Conservation (phyloP, 2,888 invertebrate species). For the Ormia ochracea region DNA sequence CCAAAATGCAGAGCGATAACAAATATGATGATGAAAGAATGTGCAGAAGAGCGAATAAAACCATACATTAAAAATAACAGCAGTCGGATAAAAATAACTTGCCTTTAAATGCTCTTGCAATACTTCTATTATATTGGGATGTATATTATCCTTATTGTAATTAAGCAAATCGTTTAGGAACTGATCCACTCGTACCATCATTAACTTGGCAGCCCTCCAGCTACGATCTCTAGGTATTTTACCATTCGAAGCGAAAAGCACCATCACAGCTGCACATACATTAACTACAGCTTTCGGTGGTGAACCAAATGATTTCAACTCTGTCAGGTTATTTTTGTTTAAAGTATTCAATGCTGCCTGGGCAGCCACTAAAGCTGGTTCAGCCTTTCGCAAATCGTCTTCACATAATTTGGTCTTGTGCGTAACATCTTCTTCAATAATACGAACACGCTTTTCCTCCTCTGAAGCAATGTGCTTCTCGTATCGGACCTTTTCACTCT, state of each 20-base stretch:
- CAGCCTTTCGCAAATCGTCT: slow-evolving; percentile 92
- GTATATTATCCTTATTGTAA: slow-evolving; percentile 96
- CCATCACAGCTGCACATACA: slow-evolving; percentile 92
- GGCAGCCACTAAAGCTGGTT: slow-evolving; percentile 93
- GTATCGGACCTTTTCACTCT: slow-evolving; percentile 92
- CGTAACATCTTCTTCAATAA: slow-evolving; percentile 92
- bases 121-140: slow-evolving; percentile 90
- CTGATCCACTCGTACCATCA: slow-evolving; percentile 94
- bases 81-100: too few species aligned
- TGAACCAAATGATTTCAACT: slow-evolving; percentile 94
- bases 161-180: slow-evolving; percentile 89
- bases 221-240: slow-evolving; percentile 93
- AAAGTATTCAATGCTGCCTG: slow-evolving; percentile 87
- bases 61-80: not conserved
- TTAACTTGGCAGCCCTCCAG: slow-evolving; percentile 93
- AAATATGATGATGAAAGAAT: not conserved
- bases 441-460: slow-evolving; percentile 93
- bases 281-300: slow-evolving; percentile 94
- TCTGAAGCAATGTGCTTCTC: slow-evolving; percentile 90
- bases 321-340: slow-evolving; percentile 96
- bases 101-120: slow-evolving; percentile 76
- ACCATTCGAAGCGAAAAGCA: slow-evolving; percentile 87
- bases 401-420: slow-evolving; percentile 92
- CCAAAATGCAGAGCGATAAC: too few species aligned
- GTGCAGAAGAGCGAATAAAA: not conserved